These are phyloP conservation scores for Ianthella basta DNA, from an alignment of 37 sponge, comb jelly and placozoan genomes.

Conservation along the genomic window DNA sequence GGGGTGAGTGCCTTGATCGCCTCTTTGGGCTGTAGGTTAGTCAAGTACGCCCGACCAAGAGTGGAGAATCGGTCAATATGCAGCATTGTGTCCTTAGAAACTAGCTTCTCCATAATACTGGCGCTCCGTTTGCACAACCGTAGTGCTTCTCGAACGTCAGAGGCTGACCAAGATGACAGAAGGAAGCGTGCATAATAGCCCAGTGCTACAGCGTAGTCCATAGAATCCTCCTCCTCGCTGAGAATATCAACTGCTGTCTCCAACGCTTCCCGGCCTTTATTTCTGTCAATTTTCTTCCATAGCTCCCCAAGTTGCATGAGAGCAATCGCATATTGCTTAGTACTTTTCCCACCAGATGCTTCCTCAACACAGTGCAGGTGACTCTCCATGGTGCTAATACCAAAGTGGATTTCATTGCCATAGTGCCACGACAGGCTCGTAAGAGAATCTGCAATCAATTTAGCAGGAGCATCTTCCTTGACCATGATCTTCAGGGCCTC, in stretches of 20 bases:
- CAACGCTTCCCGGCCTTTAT: not conserved
- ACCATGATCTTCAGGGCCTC: not conserved
- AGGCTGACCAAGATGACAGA: not conserved
- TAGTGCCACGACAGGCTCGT: conserved; percentile 9
- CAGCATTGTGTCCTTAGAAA: not conserved
- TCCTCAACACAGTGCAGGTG: not conserved
- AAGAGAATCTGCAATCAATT: not conserved
- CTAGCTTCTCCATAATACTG: not conserved
- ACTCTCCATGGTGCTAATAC: not conserved
- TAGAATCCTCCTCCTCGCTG: not conserved
- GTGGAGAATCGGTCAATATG: not conserved
- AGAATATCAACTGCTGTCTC: not conserved
- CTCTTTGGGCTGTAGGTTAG: not conserved
- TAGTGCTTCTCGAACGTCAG: not conserved
- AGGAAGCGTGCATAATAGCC: conserved; percentile 7
- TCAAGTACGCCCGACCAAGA: not conserved
- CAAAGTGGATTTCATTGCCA: not conserved
- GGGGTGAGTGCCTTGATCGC: not conserved
- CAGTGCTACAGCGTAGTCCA: not conserved
- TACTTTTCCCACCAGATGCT: not conserved
- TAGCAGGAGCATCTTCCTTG: not conserved
- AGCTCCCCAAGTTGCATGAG: not conserved
- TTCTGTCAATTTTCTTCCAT: not conserved
- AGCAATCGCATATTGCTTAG: not conserved
- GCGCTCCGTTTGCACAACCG: too few relatives aligned